Base-by-base conservation (phyloP, 1,140 invertebrate species). In the Drosophila arizonae region DNA sequence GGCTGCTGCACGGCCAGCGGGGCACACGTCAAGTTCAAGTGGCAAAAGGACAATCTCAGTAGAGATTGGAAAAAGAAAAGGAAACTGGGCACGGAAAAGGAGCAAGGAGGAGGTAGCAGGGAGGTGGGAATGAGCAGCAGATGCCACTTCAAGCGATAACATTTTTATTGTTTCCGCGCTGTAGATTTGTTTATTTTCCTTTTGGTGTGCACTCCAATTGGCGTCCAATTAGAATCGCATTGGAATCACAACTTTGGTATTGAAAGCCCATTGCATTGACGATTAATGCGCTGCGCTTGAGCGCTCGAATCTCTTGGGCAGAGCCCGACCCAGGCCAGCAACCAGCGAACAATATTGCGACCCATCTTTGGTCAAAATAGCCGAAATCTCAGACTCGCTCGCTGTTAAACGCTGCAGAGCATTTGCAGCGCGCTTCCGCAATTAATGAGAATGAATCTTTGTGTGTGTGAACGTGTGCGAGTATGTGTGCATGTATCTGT, bases 1-100 rank as follows among this genome's bases (percentile, higher is more conserved):
- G 26, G 5, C 11, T 30, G 50, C 13, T 30, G 26, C 13, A 54
- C 28, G 36, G 67, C 72, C 64, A 63, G 71, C 65, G 56, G 79
- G 72, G 63, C 79, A 69, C 76, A 78, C 82, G 79, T 87, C 82
- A 86, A 87, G 82, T 87, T 86, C 82, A 86, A 86, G 82, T 86
- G 82, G 50, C 79, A 87, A 86, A 79, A 82, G 82, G 81, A 56
- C 41, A 65, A 45, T 43, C 43, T 58, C 15, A 6, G 51, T 28
- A 52, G 24, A 51, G 30, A 46, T 56, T 13, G 46, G 41, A 46
- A 21, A 4, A 21, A 36, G 48, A 17, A 13, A 21, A 6, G 28
- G 3, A 30, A 30, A 30, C 28, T 30, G 28, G 3, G 28, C 4
- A 30, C n/a, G 15, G 28, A 17, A 15, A 26, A 6, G 26, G 26